Evolutionary conservation across 2,888 invertebrate species (phyloP).

Genomic region (Scaptodrosophila latifasciaeformis): DNA sequence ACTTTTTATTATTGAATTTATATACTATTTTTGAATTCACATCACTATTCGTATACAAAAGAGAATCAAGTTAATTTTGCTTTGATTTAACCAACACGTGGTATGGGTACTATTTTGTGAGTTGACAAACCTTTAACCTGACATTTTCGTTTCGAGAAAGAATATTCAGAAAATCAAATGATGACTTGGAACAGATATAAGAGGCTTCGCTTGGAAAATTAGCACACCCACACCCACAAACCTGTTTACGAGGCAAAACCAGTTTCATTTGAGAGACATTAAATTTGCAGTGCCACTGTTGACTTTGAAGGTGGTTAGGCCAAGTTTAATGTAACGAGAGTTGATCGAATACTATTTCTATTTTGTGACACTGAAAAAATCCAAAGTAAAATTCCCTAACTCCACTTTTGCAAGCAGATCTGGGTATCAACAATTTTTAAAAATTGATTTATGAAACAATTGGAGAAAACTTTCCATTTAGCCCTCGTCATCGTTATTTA

Average conservation of each 20-base stretch:
- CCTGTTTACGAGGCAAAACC: constrained; percentile 47
- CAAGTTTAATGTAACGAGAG: constrained; percentile 44
- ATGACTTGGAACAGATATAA: no score
- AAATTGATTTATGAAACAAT: no score
- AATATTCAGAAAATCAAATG: no score
- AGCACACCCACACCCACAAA: constrained; percentile 27
- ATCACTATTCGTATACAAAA: constrained; percentile 36
- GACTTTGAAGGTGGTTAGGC: constrained; percentile 27
- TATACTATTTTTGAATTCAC: no score
- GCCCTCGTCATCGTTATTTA: no score
- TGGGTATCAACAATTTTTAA: no score
- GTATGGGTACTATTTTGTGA: no score
- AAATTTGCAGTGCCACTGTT: constrained; percentile 28
- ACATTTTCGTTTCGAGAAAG: constrained; percentile 3
- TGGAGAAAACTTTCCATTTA: not conserved
- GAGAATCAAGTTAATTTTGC: constrained; percentile 21
- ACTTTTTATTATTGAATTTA: no score
- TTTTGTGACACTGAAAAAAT: no score
- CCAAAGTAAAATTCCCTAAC: no score
- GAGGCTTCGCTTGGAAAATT: constrained; percentile 28
- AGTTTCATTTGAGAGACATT: constrained; percentile 52
- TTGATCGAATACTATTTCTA: no score
- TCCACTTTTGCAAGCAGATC: no score
- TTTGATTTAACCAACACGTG: constrained; percentile 5
- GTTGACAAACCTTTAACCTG: constrained; percentile 20